A percentile compares a stretch with the other conserved stretches of the same genome.
Evolutionary conservation across 2,113 vertebrate genomes (phyloP).

Genomic region (Coptodon bakossiorum): DNA sequence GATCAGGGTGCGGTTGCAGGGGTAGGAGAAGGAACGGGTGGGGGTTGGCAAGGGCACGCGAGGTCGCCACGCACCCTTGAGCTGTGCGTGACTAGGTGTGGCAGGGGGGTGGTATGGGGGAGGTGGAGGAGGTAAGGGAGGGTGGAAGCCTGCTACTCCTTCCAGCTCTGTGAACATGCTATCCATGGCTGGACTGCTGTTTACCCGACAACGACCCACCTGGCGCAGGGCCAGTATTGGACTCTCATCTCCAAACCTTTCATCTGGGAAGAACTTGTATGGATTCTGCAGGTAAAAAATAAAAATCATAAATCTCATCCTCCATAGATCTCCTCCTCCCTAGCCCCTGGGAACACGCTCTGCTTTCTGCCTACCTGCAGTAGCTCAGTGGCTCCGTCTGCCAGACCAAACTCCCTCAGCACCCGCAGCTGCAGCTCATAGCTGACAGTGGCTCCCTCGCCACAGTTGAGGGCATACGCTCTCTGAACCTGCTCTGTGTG

Average conservation of each 20-base stretch:
- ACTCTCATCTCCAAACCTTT: slow-evolving; percentile 96
- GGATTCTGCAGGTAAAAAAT: slow-evolving; percentile 78
- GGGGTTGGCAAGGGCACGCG: slow-evolving; percentile 86
- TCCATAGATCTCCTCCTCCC: neutral
- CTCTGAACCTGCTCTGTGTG: slow-evolving; percentile 94
- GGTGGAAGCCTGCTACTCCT: slow-evolving; percentile 91
- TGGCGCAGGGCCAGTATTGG: slow-evolving; percentile 88
- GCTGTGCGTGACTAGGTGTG: slow-evolving; percentile 82
- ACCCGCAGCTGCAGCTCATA: slow-evolving; percentile 96
- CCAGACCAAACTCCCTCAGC: slow-evolving; percentile 88
- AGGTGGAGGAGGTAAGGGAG: slow-evolving; percentile 89
- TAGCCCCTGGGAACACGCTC: neutral
- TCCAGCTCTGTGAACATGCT: slow-evolving; percentile 95
- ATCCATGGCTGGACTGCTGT: slow-evolving; percentile 91
- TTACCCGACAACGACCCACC: slow-evolving; percentile 86
- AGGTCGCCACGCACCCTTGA: slow-evolving; percentile 90
- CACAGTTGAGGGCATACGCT: slow-evolving; percentile 92
- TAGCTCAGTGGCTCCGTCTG: slow-evolving; percentile 91
- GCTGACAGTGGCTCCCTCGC: slow-evolving; percentile 93
- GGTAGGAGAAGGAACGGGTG: slow-evolving; percentile 93
- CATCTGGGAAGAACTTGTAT: slow-evolving; percentile 97
- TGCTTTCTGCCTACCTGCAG: slow-evolving; percentile 79
- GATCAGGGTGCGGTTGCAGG: slow-evolving; percentile 88
- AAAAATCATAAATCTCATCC: neutral
- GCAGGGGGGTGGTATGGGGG: slow-evolving; percentile 92